Base-by-base conservation (phyloP, 2,888 invertebrate species). In the Oscheius sp. region DNA sequence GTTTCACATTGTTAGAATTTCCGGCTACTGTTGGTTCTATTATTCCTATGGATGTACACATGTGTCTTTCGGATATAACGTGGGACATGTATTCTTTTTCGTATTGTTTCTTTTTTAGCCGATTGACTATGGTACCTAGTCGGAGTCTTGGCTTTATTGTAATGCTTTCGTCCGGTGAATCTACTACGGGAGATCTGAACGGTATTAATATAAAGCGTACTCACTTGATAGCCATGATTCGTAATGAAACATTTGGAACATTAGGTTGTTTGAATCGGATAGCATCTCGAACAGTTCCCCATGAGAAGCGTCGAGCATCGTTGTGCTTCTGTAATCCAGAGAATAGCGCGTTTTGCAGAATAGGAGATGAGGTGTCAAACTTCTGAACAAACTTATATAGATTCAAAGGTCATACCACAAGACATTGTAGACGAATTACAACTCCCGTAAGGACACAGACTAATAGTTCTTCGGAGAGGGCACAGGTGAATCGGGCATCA, bases 201-300 rank as follows among this genome's bases (percentile, higher is more conserved):
- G 17, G 5, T 3, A 57, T 4, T n/a, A 3, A 59, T 22, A 8
- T 32, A 20, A 36, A 32, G 24, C 14, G 45, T n/a, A 12, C 67
- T 67, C 38, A 75, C 75, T 71, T 73, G n/a, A 73, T 57, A 33
- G 69, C 71, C 3, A 76, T 54, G 20, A 76, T 70, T 63, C 72
- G 72, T 30, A 74, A 32, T 9, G 71, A 70, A 32, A 76, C 30
- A 22, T 24, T 59, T 1, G 67, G 59, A 20, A 67, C 70, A 0
- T 66, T 59, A 41, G 72, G 71, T 14, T 73, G 68, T 56, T 72
- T 71, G 69, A 74, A 74, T 24, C 74, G 70, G 30, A 77, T 77
- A 2, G 77, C 77, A 54, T 77, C 77, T 22, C 73, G 47, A 9
- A 77, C 77, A 5, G 73, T 73, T 14, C 77, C 74, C 77, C 77